Base-by-base conservation (phyloP, 2,888 invertebrate species). In the Drosophila robusta region DNA sequence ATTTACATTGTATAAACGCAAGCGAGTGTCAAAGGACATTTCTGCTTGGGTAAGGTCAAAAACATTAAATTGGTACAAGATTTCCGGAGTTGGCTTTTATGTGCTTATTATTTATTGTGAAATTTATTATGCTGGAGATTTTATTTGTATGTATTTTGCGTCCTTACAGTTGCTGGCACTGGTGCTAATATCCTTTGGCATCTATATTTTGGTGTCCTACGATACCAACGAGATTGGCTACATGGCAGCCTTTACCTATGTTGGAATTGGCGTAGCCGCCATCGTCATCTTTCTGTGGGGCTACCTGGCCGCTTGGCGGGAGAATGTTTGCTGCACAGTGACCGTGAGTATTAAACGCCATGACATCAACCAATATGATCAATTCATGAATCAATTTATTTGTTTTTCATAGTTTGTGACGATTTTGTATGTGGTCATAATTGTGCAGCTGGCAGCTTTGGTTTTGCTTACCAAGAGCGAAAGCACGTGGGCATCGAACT, bases 251-350 rank as follows among this genome's bases (percentile, higher is more conserved):
- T 79, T 74, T 39, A 63, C 75, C 3, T 90, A 89, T 45, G 80
- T 89, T 14, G 79, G 47, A 6, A 46, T 90, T 7, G 90, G 90
- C 22, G 64, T 52, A 1, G 75, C 80, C 11, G 77, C 83, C 44
- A 56, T 90, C n/a, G 3, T 89, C n/a, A 95, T 97, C 75, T 95
- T 97, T 1, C 95, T 97, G 93, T 95, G 97, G 91, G 97, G 97
- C 69, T 97, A 97, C 92, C 96, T 97, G 90, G 97, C 98, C 36
- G 97, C 97, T 6, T 94, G 96, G 78, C 94, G 96, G 72, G 97
- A 97, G 92, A 97, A 96, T 91, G 95, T 97, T 90, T 97, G 97
- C 93, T 96, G 97, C 95, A 95, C 96, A 56, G 94, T 96, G 89
- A 96, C 96, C 89, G 97, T 97, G 93, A 94, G 95, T 75, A 26